These are phyloP conservation scores for Casuarius casuarius DNA, from an alignment of 2,113 vertebrate species.

Conservation along the genomic window DNA sequence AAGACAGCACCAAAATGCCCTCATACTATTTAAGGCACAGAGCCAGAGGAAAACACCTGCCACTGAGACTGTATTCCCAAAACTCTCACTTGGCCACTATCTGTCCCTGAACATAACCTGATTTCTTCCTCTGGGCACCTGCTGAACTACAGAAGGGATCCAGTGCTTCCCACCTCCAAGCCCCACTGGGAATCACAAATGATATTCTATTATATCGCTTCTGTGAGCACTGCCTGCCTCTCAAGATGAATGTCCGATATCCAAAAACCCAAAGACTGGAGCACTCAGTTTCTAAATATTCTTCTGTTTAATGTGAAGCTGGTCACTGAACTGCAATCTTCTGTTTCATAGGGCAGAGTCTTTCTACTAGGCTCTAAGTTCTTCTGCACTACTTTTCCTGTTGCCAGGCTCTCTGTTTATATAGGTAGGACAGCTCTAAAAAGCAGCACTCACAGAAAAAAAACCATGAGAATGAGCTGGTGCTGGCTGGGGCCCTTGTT, in stretches of 20 bases:
- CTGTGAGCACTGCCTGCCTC: not conserved
- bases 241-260: not conserved
- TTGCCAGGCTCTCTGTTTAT: not conserved
- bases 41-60: not conserved
- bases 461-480: not conserved
- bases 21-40: not conserved
- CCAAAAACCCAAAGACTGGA: not conserved
- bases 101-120: not conserved
- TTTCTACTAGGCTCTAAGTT: not conserved
- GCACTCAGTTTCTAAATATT: not conserved
- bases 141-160: not conserved
- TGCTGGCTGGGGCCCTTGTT: not conserved
- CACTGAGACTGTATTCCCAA: not conserved
- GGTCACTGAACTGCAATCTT: not conserved
- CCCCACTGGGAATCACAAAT: not conserved
- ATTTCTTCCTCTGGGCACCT: not conserved
- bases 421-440: not conserved
- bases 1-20: not conserved
- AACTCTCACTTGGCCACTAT: not conserved
- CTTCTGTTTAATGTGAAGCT: not conserved
- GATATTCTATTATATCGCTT: not conserved
- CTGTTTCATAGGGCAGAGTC: not conserved
- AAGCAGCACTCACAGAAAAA: not conserved
- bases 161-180: not conserved
- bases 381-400: not conserved